Evolutionary conservation across 2,797 vertebrate genomes (phyloP).

Genomic region (Rhincodon typus): DNA sequence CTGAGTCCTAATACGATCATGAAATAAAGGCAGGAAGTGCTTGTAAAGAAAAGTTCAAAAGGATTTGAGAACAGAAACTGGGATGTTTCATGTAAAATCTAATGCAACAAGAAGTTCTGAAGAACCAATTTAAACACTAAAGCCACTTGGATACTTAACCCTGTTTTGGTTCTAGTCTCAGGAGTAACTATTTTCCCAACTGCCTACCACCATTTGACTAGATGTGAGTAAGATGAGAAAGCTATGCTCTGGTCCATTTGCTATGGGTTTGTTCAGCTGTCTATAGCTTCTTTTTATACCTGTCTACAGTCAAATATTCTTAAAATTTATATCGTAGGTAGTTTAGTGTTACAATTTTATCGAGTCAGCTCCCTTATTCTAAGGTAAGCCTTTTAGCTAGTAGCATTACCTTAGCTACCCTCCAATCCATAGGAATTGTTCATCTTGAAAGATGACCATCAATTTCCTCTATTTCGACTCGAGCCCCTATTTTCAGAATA

Average conservation of each 20-base stretch:
- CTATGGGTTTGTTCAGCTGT: neutral
- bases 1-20: neutral
- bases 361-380: neutral
- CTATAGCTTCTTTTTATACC: neutral
- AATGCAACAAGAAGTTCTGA: neutral
- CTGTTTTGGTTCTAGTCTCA: neutral
- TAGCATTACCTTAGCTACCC: too few relatives aligned
- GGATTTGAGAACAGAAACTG: neutral
- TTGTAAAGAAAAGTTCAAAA: neutral
- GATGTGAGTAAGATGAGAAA: too few relatives aligned
- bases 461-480: too few relatives aligned
- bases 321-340: neutral
- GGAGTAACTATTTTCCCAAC: neutral
- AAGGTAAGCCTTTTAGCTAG: too few relatives aligned
- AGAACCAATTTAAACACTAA: neutral
- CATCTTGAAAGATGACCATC: too few relatives aligned
- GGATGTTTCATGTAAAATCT: neutral
- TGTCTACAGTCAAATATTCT: neutral
- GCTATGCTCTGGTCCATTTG: neutral
- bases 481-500: too few relatives aligned
- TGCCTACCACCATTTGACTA: neutral
- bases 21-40: constrained; percentile 26
- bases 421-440: too few relatives aligned
- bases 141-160: neutral
- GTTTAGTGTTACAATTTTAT: neutral